A percentile compares a stretch with the other conserved stretches of the same genome.
phyloP scores from a whole-genome alignment of 2,797 vertebrate species.

The Lepus townsendii region DNA sequence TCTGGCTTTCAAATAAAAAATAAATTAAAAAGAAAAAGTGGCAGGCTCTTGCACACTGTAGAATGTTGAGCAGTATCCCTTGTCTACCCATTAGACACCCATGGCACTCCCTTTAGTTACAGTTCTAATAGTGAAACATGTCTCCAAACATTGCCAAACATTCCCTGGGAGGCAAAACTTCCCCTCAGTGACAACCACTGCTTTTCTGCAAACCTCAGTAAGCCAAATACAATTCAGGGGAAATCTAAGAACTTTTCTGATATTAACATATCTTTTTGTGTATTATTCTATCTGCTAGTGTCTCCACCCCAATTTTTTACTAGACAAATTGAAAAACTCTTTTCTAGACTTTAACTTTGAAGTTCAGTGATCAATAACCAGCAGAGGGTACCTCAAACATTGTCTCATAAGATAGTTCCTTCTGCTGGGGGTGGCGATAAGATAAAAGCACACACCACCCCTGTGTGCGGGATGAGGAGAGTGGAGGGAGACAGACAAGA shows the following conservation, averaged over 20 bases:
- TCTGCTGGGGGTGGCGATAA: conserved; percentile 18
- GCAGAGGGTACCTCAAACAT: conserved; percentile 75
- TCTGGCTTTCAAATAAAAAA: no score
- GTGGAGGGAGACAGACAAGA: neutral
- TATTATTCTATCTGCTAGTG: neutral
- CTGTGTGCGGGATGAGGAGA: neutral
- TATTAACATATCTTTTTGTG: neutral
- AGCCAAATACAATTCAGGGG: conserved; percentile 10
- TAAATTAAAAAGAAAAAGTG: no score
- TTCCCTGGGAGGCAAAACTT: neutral
- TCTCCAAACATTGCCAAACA: conserved; percentile 8
- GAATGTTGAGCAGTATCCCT: neutral
- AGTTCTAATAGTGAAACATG: neutral
- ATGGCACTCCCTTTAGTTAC: neutral
- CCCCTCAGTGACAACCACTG: neutral
- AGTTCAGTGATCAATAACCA: conserved; percentile 31
- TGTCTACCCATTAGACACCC: neutral
- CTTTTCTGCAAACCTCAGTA: neutral
- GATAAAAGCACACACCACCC: neutral
- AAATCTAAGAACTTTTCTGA: neutral
- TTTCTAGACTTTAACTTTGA: conserved; percentile 42
- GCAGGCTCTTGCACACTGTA: neutral
- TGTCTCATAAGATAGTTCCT: neutral
- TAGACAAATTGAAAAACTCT: neutral
- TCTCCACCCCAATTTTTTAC: neutral